Conservation (phyloP, 2,797 vertebrate species). For the Xyrichtys novacula region DNA sequence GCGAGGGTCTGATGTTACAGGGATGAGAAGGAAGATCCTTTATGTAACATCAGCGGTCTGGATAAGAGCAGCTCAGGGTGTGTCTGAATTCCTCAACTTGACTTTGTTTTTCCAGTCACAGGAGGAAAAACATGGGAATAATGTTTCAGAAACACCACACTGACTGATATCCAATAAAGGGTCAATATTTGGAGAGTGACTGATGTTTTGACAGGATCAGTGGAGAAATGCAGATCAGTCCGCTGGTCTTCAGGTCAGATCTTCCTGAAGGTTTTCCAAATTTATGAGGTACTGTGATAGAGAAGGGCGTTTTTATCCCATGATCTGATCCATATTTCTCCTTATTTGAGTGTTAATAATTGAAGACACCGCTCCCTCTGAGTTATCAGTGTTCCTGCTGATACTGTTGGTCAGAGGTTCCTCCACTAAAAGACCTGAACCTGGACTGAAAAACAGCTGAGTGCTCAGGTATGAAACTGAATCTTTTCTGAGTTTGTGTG, state of each 20-base stretch:
- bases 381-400: not conserved
- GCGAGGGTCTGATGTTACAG: not conserved
- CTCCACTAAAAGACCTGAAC: not conserved
- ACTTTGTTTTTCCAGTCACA: slow-evolving; percentile 35
- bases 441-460: not conserved
- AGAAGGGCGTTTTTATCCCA: not conserved
- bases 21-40: not conserved
- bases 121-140: slow-evolving; percentile 36
- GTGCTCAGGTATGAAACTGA: not conserved
- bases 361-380: slow-evolving; percentile 17
- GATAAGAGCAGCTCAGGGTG: not conserved
- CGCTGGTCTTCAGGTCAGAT: not conserved
- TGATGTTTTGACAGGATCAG: slow-evolving; percentile 36
- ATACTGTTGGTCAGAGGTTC: not conserved
- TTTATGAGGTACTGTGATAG: not conserved
- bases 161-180: slow-evolving; percentile 19
- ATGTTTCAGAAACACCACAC: slow-evolving; percentile 14
- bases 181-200: slow-evolving; percentile 45
- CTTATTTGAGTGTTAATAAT: slow-evolving; percentile 24
- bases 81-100: slow-evolving; percentile 42
- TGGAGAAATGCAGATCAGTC: slow-evolving; percentile 3
- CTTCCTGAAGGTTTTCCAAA: not conserved
- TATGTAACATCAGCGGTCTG: not conserved
- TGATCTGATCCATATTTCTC: slow-evolving; percentile 40
- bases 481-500: too few species aligned